Evolutionary conservation across 2,888 invertebrate genomes (phyloP).

Genomic region (Phragmatobia fuliginosa): DNA sequence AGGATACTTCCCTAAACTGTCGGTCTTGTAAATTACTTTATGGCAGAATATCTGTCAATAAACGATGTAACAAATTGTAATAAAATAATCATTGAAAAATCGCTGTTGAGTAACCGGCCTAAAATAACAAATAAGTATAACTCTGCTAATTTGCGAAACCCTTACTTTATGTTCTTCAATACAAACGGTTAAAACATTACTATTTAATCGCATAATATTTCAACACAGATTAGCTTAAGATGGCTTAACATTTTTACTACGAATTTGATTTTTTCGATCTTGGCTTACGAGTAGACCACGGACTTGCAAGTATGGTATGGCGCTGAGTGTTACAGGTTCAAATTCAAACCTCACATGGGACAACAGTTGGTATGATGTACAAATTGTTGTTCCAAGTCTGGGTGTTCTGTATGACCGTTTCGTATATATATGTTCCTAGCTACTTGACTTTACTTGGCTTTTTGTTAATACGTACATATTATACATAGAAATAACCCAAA

Average conservation of each 20-base stretch:
- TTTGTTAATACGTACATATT: no score
- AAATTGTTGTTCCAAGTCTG: no score
- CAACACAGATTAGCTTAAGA: neutral
- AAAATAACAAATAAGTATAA: constrained; percentile 21
- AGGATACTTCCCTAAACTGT: neutral
- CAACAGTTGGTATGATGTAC: no score
- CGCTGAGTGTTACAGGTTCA: no score
- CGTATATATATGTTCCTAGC: no score
- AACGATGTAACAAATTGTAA: neutral
- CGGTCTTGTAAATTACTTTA: neutral
- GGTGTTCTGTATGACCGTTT: no score
- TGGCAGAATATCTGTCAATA: neutral
- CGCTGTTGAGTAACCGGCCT: neutral
- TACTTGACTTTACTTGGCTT: no score
- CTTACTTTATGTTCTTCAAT: neutral
- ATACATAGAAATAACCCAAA: no score
- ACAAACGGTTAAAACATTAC: neutral
- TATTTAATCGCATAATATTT: neutral
- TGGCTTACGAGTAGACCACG: no score
- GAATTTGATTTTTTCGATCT: no score
- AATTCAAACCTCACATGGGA: no score
- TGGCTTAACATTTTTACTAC: neutral
- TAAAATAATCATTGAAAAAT: neutral
- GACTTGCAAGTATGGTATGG: no score
- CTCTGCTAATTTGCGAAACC: neutral